Evolutionary conservation across 2,888 invertebrate genomes (phyloP).

Genomic region (Eledona agricola): DNA sequence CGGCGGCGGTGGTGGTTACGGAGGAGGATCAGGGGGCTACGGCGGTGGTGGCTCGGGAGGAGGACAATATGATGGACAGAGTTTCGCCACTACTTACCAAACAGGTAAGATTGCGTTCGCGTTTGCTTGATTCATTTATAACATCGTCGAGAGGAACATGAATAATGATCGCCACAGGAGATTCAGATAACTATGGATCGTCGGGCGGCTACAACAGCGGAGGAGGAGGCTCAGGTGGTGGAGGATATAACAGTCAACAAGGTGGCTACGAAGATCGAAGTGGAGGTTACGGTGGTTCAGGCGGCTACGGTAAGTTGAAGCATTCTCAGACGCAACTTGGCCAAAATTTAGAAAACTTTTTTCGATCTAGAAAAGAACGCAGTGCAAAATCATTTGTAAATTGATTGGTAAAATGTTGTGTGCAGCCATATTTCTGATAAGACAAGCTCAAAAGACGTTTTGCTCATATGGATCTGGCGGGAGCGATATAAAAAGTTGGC

Average conservation of each 20-base stretch:
- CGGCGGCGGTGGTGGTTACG: slow-evolving; percentile 33
- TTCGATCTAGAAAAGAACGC: slow-evolving; percentile 24
- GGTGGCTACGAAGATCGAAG: slow-evolving; percentile 29
- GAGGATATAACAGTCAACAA: slow-evolving; percentile 33
- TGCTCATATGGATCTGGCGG: slow-evolving; percentile 8
- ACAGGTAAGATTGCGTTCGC: too few species aligned
- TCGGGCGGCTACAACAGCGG: slow-evolving; percentile 33
- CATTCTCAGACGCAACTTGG: neutral
- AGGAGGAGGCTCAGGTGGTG: slow-evolving; percentile 25
- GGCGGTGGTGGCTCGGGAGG: too few species aligned
- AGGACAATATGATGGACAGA: slow-evolving; percentile 32
- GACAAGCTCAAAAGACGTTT: slow-evolving; percentile 20
- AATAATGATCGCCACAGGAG: neutral
- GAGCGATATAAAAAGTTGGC: neutral
- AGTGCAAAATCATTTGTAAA: slow-evolving; percentile 24
- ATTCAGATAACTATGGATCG: slow-evolving; percentile 26
- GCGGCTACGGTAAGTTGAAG: slow-evolving; percentile 49
- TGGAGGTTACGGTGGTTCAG: slow-evolving; percentile 37
- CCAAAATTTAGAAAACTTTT: too few species aligned
- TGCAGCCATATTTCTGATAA: slow-evolving; percentile 21
- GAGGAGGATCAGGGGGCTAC: slow-evolving; percentile 22
- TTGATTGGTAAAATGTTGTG: slow-evolving; percentile 16
- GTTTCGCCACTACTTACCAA: slow-evolving; percentile 34
- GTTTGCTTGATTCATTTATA: neutral
- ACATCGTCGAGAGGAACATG: neutral